Evolutionary conservation across 2,797 vertebrate genomes (phyloP), one percentile per base, ranked within the genome.

Genomic region (Taeniopygia guttata): DNA sequence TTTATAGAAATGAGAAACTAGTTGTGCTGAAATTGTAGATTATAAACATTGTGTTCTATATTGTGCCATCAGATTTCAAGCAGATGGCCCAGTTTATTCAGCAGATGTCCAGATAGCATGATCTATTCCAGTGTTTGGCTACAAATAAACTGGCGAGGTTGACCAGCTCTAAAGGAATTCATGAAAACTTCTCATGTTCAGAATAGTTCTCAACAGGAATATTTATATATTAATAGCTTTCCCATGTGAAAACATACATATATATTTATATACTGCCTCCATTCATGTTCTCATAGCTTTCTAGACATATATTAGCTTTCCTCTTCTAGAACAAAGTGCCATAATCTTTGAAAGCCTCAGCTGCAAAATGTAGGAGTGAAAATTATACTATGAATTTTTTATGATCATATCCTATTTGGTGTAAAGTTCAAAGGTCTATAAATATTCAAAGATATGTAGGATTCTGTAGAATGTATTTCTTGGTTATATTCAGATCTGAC

Each of bases 71-170:
- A 87, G 38, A 43, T 74, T 90, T 67, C 76, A 87, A 89, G 84
- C 86, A 95, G 95, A 95, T 87, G 91, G 95, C 60, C 77, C 25
- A 25, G 32, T 60, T 84, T 84, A 74, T 80, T 77, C 60, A 79
- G 75, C 84, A 95, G 88, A 90, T 94, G 78, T 87, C 72, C 1
- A 54, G 49, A 68, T 74, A 67, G 75, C 16, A 2, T 38, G 49
- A 85, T 74, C 90, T 89, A 63, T 54, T 81, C 63, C 60, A 68
- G 63, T 74, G 78, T 90, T 79, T 90, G 72, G 73, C 72, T 77
- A 95, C 80, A 94, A 89, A 87, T 74, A 87, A 76, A 80, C 34
- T 32, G 36, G 84, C 3, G 8, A 74, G n/a, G 45, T 29, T 94
- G 87, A 94, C 85, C 89, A 89, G 10, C 5, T 20, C 54, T 84